Evolutionary conservation across 2,888 invertebrate species (phyloP), one percentile per base, ranked within the genome.

Genomic region (Stenichneumon culpator): DNA sequence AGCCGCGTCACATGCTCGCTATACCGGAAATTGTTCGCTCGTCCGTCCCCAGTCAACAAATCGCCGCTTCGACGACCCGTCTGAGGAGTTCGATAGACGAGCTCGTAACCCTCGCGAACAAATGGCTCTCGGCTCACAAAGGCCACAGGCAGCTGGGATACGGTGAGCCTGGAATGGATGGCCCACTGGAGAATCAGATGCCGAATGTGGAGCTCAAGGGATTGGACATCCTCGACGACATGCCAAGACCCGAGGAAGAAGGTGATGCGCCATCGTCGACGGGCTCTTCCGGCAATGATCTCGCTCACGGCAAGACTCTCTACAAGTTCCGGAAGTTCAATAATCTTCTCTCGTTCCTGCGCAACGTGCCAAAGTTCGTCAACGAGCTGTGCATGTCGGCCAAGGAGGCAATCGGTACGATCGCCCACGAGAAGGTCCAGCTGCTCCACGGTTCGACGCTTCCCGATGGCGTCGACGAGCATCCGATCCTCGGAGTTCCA

Each of bases 1-100:
- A 87, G 11, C 87, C 87, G 0, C 67, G 85, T 14, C 82, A 83
- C 16, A n/a, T 90, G 7, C 19, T 86, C 7, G 6, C 19, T 0
- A 3, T 90, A 0, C 50, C 72, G 3, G 80, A 86, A 0, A 72
- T 77, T 0, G 0, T 87, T 1, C 50, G 32, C 9, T 79, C 78
- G 2, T 52, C 65, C 0, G n/a, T 90, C 4, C 86, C 87, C 0
- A 36, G 79, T 0, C 1, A 57, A 1, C 25, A 25, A 3, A 83
- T 89, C 39, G 14, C 11, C 0, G 47, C 22, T 0, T 81, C 82
- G 14, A 16, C 79, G 3, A 19, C 4, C 0, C 84, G 82, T 19
- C 0, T 90, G 25, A 67, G 3, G 6, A 1, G 0, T 2, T 70
- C 54, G 2, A 2, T 84, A n/a, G 0, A 19, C 0, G 67, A 70